These are phyloP conservation scores for Xestia sexstrigata DNA, from an alignment of 2,888 invertebrate species.

Conservation along the genomic window DNA sequence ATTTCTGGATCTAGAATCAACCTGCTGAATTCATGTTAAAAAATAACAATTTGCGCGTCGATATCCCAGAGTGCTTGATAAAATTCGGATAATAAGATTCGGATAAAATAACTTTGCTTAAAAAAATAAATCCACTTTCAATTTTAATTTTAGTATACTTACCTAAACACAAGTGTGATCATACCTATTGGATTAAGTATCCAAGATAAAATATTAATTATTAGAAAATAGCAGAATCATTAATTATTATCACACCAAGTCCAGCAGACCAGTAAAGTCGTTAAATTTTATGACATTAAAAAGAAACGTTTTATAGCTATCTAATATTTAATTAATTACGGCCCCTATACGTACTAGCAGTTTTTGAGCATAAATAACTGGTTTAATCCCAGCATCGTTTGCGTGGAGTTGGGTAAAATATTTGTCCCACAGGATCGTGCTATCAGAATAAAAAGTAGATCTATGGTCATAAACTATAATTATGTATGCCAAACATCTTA, in stretches of 20 bases:
- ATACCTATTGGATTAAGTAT: not conserved
- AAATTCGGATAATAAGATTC: too few species aligned
- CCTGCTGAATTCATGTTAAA: not conserved
- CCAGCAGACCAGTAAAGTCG: slow-evolving; percentile 13
- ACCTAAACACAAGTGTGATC: not conserved
- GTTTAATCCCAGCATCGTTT: not conserved
- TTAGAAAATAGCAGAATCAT: not conserved
- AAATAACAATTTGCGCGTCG: not conserved
- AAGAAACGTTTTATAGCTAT: slow-evolving; percentile 20
- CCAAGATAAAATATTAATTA: slow-evolving; percentile 22
- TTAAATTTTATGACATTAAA: slow-evolving; percentile 34
- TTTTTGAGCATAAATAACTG: not conserved
- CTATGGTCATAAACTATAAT: too few species aligned
- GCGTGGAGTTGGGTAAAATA: not conserved
- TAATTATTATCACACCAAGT: slow-evolving; percentile 12
- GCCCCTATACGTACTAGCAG: too few species aligned
- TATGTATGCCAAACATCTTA: not conserved
- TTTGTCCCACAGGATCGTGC: not conserved
- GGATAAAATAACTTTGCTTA: not conserved
- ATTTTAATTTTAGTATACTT: not conserved
- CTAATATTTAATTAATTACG: slow-evolving; percentile 16
- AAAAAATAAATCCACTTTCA: not conserved
- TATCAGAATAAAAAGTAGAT: not conserved
- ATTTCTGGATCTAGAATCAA: not conserved
- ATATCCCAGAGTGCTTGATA: not conserved